Conservation (phyloP, 2,888 invertebrate genomes). For the Pterostichus madidus region DNA sequence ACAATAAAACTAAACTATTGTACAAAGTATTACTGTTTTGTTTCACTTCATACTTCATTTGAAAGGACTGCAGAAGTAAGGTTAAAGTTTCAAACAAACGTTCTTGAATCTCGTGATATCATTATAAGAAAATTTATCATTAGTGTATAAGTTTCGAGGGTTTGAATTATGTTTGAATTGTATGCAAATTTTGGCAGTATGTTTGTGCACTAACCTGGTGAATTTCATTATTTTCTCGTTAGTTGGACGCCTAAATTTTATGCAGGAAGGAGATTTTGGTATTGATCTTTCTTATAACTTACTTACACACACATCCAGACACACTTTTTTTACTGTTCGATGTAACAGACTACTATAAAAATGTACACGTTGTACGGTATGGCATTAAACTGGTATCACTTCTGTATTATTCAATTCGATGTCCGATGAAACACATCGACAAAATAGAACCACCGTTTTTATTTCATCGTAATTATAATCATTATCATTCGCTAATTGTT, state of each 20-base stretch:
- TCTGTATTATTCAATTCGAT: no score
- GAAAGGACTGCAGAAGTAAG: not conserved
- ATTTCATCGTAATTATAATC: no score
- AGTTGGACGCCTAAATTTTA: slow-evolving; percentile 17
- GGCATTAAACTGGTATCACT: no score
- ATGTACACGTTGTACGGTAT: no score
- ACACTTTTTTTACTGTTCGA: no score
- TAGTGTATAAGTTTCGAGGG: slow-evolving; percentile 21
- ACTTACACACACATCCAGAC: not conserved
- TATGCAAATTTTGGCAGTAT: slow-evolving; percentile 45
- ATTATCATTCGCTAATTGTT: no score
- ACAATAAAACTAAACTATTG: slow-evolving; percentile 14
- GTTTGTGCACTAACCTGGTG: slow-evolving; percentile 35
- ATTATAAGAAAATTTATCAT: slow-evolving; percentile 43
- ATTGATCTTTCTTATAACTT: slow-evolving; percentile 13
- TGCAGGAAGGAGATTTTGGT: slow-evolving; percentile 16
- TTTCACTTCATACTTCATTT: slow-evolving; percentile 1
- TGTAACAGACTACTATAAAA: no score
- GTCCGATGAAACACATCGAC: no score
- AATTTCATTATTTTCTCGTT: slow-evolving; percentile 39
- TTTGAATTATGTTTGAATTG: slow-evolving; percentile 23
- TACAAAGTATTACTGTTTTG: slow-evolving; percentile 19
- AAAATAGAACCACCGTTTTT: no score
- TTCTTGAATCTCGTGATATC: slow-evolving; percentile 39
- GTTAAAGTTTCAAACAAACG: slow-evolving; percentile 5